A percentile compares a stretch with the other conserved stretches of the same genome.
Evolutionary conservation across 2,113 vertebrate genomes (phyloP).

Genomic region (Micronycteris hirsuta): DNA sequence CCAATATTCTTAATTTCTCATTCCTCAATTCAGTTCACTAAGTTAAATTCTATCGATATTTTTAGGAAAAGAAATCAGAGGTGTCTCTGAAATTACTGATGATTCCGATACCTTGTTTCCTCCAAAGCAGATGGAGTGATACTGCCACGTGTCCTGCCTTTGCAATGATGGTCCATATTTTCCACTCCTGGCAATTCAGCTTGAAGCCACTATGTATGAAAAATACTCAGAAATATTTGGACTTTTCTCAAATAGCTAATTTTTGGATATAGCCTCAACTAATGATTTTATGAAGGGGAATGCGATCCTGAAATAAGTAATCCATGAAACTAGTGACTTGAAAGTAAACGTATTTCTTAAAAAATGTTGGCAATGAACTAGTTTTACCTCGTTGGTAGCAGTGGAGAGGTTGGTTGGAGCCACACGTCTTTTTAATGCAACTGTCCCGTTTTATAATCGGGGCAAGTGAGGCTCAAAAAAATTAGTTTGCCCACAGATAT

Average conservation of each 20-base stretch:
- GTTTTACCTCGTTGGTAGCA: background rate
- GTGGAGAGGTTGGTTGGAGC: background rate
- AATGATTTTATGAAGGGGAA: background rate
- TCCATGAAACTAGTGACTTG: background rate
- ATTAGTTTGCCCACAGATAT: background rate
- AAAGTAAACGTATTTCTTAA: background rate
- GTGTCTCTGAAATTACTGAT: background rate
- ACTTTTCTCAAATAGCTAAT: background rate
- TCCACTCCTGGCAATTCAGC: background rate
- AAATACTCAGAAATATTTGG: background rate
- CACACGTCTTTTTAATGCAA: background rate
- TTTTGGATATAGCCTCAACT: background rate
- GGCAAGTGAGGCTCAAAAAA: background rate
- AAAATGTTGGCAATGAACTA: background rate
- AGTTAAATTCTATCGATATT: background rate
- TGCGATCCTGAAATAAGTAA: background rate
- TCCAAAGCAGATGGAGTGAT: background rate
- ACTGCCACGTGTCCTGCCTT: background rate
- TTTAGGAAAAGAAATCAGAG: background rate
- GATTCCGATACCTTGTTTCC: background rate
- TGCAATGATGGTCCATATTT: background rate
- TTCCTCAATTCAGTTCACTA: background rate
- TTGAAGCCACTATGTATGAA: background rate
- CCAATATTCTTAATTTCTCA: background rate
- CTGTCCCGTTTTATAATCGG: background rate